These are phyloP conservation scores for Geophilus truncorum DNA, from an alignment of 2,888 invertebrate species.

Conservation along the genomic window DNA sequence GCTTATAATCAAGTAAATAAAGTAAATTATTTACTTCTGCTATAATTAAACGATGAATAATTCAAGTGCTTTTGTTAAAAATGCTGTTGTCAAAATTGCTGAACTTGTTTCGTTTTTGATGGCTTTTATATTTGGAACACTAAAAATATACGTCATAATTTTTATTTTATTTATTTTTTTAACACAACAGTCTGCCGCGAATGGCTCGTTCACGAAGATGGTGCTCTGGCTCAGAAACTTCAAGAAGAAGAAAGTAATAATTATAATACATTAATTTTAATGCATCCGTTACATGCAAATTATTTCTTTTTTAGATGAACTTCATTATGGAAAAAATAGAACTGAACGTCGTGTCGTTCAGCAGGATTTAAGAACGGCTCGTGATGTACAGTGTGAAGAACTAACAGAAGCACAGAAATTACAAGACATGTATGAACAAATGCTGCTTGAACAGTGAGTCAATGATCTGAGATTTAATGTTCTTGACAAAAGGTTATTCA, in stretches of 20 bases:
- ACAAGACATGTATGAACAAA: constrained; percentile 38
- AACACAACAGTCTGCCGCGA: constrained; percentile 65
- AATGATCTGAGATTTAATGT: background rate
- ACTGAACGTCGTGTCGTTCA: constrained; percentile 68
- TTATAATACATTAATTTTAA: background rate
- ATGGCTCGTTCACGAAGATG: constrained; percentile 78
- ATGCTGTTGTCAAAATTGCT: background rate
- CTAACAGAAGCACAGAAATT: constrained; percentile 55
- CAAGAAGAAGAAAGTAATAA: constrained; percentile 73
- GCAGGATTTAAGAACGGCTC: constrained; percentile 70
- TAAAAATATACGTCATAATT: background rate
- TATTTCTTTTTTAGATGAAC: constrained; percentile 55
- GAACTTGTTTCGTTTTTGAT: background rate
- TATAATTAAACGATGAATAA: background rate
- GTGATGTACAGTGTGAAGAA: constrained; percentile 66
- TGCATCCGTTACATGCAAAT: background rate
- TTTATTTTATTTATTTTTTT: constrained; percentile 38
- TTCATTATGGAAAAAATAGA: constrained; percentile 71
- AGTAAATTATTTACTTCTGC: background rate
- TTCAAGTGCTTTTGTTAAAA: background rate
- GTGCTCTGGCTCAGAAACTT: constrained; percentile 70
- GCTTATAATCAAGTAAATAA: background rate
- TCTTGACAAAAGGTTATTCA: no score
- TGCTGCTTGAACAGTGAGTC: constrained; percentile 61
- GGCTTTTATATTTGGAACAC: background rate